Evolutionary conservation across 2,888 invertebrate genomes (phyloP), one percentile per base, ranked within the genome.

Genomic region (Drosophila putrida): DNA sequence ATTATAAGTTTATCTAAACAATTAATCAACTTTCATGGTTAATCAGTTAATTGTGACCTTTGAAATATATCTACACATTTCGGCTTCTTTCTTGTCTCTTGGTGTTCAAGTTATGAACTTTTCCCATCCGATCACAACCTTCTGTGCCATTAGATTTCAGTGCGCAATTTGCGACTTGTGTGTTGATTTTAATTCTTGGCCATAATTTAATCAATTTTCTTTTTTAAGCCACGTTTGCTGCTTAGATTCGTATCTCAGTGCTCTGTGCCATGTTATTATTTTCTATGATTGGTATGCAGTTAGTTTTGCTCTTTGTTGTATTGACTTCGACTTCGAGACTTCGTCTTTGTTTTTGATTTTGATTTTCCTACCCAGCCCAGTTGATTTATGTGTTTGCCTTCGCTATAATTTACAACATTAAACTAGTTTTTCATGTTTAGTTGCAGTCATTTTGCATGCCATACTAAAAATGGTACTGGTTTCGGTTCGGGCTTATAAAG

Each of bases 381-480:
- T 67, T 60, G 74, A 71, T 81, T 82, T 79, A 71, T 77, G 43
- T 46, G 54, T 46, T 68, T 74, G 49, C 61, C 71, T 80, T 58
- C 49, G 61, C 60, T 50, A 43, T 71, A 60, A 63, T 79, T 78
- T 64, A 39, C 50, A 57, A 20, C 47, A 44, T 51, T 33, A 55
- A 76, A 73, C 73, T 49, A 54, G 77, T 76, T 76, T 76, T 68
- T 38, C 44, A 49, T 60, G 51, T 58, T 65, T 46, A 11, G n/a
- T 6, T 43, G 15, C 25, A 44, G 44, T 9, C 35, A 51, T 59
- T 59, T 59, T 50, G 59, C 59, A 59, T 59, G 41, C 41, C 25
- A 43, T 15, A 41, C 59, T 41, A 27, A 50, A 59, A 33, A 59
- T 59, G 59, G 50, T 10, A 50, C 33, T 43, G 33, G 9, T 20